Evolutionary conservation across 1,140 invertebrate genomes (phyloP).

Genomic region (Oryctes rhinoceros): DNA sequence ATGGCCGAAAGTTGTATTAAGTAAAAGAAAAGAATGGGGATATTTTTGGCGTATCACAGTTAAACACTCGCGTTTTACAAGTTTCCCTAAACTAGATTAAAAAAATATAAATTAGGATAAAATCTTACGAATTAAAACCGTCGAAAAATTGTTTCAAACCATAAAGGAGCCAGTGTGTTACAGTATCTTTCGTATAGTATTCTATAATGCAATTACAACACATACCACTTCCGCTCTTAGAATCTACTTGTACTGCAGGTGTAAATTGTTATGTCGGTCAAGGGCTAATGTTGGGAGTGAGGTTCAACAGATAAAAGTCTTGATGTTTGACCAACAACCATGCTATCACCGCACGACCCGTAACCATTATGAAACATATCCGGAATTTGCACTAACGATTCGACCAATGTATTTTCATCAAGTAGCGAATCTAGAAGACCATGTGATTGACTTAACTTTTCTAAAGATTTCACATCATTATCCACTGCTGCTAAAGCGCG

Average conservation of each 20-base stretch:
- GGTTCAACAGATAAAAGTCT: slow-evolving; percentile 58
- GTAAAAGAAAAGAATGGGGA: too few relatives aligned
- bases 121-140: too few relatives aligned
- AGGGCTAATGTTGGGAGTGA: slow-evolving; percentile 52
- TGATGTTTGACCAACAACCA: slow-evolving; percentile 57
- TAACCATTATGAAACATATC: slow-evolving; percentile 60
- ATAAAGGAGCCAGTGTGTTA: slow-evolving; percentile 8
- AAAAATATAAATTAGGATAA: too few relatives aligned
- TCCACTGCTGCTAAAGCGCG: slow-evolving; percentile 83
- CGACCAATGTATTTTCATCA: slow-evolving; percentile 57
- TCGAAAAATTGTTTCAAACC: background rate
- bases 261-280: slow-evolving; percentile 15
- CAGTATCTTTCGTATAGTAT: background rate
- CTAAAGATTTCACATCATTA: slow-evolving; percentile 78
- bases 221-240: slow-evolving; percentile 35
- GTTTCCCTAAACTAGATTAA: too few relatives aligned
- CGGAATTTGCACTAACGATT: slow-evolving; percentile 58
- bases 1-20: too few relatives aligned
- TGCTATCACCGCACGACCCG: slow-evolving; percentile 56
- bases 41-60: too few relatives aligned
- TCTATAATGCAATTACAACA: background rate
- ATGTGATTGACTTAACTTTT: slow-evolving; percentile 74
- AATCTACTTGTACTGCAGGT: slow-evolving; percentile 39
- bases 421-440: slow-evolving; percentile 63
- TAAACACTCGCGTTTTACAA: too few relatives aligned